Percentiles rank a stretch among this genome's conserved stretches.
Evolutionary conservation across 1,140 invertebrate species (phyloP).

Genomic region (Riptortus pedestris): DNA sequence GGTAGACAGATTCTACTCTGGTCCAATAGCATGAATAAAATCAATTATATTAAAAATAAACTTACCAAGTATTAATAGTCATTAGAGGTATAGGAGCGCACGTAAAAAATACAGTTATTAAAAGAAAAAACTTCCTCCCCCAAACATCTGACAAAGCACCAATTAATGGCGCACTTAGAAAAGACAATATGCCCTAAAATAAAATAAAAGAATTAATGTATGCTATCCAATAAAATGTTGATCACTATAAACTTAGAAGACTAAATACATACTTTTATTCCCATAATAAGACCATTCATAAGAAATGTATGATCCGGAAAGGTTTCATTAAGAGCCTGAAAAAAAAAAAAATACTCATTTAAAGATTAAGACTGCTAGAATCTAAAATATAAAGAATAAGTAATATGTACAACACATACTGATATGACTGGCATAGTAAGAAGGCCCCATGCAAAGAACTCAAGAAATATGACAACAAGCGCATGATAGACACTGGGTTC

Average conservation of each 20-base stretch:
- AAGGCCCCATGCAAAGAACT: slow-evolving; percentile 99
- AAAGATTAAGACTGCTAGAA: slow-evolving; percentile 17
- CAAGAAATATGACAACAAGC: slow-evolving; percentile 95
- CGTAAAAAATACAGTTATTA: slow-evolving; percentile 98
- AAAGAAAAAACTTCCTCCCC: slow-evolving; percentile 95
- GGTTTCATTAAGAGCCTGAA: slow-evolving; percentile 81
- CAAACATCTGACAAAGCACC: slow-evolving; percentile 95
- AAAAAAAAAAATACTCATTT: slow-evolving; percentile 31
- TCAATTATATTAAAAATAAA: no score
- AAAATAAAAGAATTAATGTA: slow-evolving; percentile 17
- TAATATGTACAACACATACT: slow-evolving; percentile 45
- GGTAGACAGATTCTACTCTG: no score
- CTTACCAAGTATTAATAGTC: slow-evolving; percentile 92
- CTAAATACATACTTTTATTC: slow-evolving; percentile 65
- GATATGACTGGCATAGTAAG: slow-evolving; percentile 96
- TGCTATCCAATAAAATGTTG: background rate
- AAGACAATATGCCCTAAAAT: slow-evolving; percentile 85
- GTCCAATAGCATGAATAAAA: no score
- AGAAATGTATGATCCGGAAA: slow-evolving; percentile 98
- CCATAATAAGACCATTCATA: slow-evolving; percentile 99
- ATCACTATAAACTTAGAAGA: no score
- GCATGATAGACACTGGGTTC: slow-evolving; percentile 96
- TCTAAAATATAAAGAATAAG: background rate
- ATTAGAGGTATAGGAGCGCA: slow-evolving; percentile 97
- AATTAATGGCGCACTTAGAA: slow-evolving; percentile 91